Conservation (phyloP, 2,888 invertebrate genomes). For the Agrilus mali region DNA sequence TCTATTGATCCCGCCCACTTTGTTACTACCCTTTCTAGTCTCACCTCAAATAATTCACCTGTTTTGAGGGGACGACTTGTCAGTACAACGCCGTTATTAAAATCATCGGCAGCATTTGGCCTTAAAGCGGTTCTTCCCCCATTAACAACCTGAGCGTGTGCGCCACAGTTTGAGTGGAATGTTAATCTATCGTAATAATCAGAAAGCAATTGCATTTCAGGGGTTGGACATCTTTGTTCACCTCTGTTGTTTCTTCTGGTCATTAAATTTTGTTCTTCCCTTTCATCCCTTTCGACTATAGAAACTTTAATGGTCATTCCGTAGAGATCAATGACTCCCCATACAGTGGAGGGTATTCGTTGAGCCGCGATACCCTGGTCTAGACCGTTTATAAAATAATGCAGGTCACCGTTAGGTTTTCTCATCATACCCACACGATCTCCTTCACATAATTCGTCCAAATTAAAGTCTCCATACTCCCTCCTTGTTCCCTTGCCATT, state of each 20-base stretch:
- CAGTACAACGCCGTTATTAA: constrained; percentile 87
- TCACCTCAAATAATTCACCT: constrained; percentile 87
- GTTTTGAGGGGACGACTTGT: constrained; percentile 73
- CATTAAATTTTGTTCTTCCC: constrained; percentile 63
- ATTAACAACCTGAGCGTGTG: constrained; percentile 76
- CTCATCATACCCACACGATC: constrained; percentile 89
- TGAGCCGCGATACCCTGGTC: constrained; percentile 87
- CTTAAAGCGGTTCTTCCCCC: constrained; percentile 82
- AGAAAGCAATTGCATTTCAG: constrained; percentile 35
- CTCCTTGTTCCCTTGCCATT: constrained; percentile 89
- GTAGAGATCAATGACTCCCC: constrained; percentile 92
- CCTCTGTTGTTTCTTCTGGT: constrained; percentile 51
- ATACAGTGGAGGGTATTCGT: constrained; percentile 65
- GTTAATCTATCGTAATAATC: constrained; percentile 56
- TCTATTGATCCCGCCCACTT: constrained; percentile 95
- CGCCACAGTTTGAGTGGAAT: constrained; percentile 86
- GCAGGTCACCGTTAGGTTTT: constrained; percentile 70
- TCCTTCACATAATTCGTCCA: constrained; percentile 86
- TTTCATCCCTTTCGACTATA: constrained; percentile 71
- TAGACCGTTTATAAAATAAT: constrained; percentile 85
- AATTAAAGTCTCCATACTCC: constrained; percentile 86
- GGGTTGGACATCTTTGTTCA: constrained; percentile 26
- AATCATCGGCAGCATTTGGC: constrained; percentile 86
- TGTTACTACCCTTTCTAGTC: constrained; percentile 76
- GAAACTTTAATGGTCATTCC: constrained; percentile 88